Evolutionary conservation across 2,888 invertebrate genomes (phyloP), one percentile per base, ranked within the genome.

Genomic region (Mycalesis mineus): DNA sequence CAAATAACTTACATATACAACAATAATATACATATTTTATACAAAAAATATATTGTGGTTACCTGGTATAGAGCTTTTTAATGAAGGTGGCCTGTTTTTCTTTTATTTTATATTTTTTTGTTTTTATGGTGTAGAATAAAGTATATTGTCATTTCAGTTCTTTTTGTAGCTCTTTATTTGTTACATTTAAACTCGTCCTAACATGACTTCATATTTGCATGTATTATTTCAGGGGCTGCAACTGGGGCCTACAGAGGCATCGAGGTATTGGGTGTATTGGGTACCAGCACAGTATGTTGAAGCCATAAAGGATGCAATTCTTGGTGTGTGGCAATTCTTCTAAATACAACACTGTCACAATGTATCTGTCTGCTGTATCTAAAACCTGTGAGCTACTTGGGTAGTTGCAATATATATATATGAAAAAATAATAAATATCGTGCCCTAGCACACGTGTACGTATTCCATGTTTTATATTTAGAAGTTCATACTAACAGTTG

Each of bases 221-320:
- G 4, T 29, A 44, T 29, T 29, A 7, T 42, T 73, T 3, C 84
- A 96, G 95, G 97, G 95, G 57, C 91, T 97, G 61, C 97, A 97
- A 84, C 86, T 97, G 67, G 97, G 97, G 13, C 94, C 97, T 7
- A 97, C 97, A 50, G 97, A 97, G 84, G 96, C 96, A 4, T 97
- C 97, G 31, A 90, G 96, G 66, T 96, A 96, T 83, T 97, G 96
- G 96, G 93, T 97, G 61, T 97, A 97, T 85, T 97, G 97, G 97
- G 96, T 97, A 45, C 97, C 97, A 8, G 96, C 96, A 49, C 95
- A 96, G 76, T 97, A 96, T 78, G 92, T 96, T 54, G 95, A 96
- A 75, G 96, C 97, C 68, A 96, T 97, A 75, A 97, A 97, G 87
- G 96, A 96, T 75, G 95, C 96, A 59, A 94, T 97, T 61, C 92